Conservation (phyloP, 2,113 vertebrate species). For the Panurus biarmicus region DNA sequence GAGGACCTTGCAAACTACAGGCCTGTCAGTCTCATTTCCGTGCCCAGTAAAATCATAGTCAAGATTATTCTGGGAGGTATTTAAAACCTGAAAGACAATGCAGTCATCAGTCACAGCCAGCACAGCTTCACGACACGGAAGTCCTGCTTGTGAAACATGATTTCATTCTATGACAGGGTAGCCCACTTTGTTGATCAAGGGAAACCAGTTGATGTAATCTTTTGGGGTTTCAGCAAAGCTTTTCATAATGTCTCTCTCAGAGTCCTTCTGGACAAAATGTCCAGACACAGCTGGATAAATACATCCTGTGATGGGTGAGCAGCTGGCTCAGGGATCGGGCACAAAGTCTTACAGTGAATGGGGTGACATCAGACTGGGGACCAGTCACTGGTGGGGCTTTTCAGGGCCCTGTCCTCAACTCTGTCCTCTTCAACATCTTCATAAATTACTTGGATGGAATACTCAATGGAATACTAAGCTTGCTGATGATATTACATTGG, state of each 20-base stretch:
- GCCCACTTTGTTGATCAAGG: background rate
- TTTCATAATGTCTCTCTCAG: background rate
- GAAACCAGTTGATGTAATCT: background rate
- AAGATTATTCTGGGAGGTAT: background rate
- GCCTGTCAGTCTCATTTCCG: background rate
- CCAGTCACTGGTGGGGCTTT: background rate
- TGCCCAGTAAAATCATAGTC: background rate
- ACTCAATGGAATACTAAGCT: background rate
- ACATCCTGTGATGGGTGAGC: background rate
- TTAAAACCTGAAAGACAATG: background rate
- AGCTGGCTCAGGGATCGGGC: background rate
- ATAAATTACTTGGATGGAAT: background rate
- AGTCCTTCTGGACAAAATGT: background rate
- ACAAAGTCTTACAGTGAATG: background rate
- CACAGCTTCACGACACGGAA: background rate
- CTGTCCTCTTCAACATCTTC: background rate
- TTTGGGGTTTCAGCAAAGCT: background rate
- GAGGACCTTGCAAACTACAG: background rate
- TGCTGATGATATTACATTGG: background rate
- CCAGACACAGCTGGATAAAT: background rate
- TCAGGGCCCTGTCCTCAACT: background rate
- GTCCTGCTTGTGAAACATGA: background rate
- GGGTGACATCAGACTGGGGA: background rate
- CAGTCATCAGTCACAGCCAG: background rate
- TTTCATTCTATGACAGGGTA: background rate